phyloP scores from a whole-genome alignment of 1,140 invertebrate species.

The Spodoptera frugiperda region DNA sequence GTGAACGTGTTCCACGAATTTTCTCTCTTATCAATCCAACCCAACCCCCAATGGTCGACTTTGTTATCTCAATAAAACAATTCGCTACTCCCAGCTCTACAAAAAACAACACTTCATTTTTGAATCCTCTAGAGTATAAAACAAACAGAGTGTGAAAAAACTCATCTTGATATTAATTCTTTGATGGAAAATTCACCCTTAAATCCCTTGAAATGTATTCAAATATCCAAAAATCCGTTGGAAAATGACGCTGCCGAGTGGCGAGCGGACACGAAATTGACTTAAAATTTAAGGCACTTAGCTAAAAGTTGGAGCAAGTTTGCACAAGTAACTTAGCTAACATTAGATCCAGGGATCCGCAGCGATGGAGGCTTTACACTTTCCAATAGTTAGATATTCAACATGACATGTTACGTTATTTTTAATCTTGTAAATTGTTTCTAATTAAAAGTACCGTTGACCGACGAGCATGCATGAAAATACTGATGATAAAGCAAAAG shows the following conservation, averaged over 20 bases:
- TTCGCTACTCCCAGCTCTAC: slow-evolving; percentile 6
- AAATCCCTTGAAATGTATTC: slow-evolving; percentile 34
- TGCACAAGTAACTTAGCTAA: slow-evolving; percentile 51
- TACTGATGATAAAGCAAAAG: no score
- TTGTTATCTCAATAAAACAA: slow-evolving; percentile 31
- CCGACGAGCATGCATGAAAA: no score
- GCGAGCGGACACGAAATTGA: slow-evolving; percentile 54
- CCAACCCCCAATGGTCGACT: slow-evolving; percentile 13
- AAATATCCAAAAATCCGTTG: slow-evolving; percentile 46
- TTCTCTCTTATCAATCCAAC: slow-evolving; percentile 6
- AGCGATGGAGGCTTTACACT: slow-evolving; percentile 48
- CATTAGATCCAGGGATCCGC: slow-evolving; percentile 50
- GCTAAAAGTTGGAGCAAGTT: slow-evolving; percentile 55
- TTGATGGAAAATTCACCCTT: slow-evolving; percentile 12
- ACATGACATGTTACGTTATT: not conserved
- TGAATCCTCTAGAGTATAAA: slow-evolving; percentile 3
- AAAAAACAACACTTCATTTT: slow-evolving; percentile 29
- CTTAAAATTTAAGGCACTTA: slow-evolving; percentile 61
- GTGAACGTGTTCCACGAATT: not conserved
- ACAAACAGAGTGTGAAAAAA: not conserved
- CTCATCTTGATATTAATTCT: slow-evolving; percentile 30
- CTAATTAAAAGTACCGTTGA: no score
- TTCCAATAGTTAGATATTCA: not conserved
- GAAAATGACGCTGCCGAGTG: slow-evolving; percentile 42
- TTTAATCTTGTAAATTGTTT: no score